Evolutionary conservation across 2,113 vertebrate genomes (phyloP), one percentile per base, ranked within the genome.

Genomic region (Ovibos moschatus): DNA sequence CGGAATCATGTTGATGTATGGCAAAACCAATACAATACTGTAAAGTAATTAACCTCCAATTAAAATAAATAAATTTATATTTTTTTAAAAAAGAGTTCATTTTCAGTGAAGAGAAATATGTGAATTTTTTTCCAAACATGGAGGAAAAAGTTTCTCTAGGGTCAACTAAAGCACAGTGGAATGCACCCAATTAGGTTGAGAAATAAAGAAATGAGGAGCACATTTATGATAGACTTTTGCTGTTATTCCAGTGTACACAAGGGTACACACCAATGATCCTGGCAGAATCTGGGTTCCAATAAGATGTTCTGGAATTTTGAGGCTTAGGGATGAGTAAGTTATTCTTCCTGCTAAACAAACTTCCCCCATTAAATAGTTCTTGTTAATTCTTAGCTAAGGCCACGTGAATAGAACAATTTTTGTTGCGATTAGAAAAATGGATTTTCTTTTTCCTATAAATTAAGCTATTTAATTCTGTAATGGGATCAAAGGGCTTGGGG

Each of bases 401-500:
- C 85, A 85, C 7, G n/a, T 23, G 87, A 82, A 67, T 36, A 76
- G 27, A 93, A 57, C 67, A 79, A 58, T 82, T 95, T 85, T 76
- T 95, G 36, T 60, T 95, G 84, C 55, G 28, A 55, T 89, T 85
- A 82, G 58, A 97, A 93, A 30, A 96, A 88, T 55, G 25, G 1
- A 9, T 94, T 95, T 94, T 40, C 27, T 91, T 95, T 92, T 85
- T 78, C 13, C 33, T 83, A 7, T 93, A 60, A 10, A 33, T 71
- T n/a, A 87, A 92, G 45, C n/a, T 92, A 84, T 78, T 95, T 92
- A 85, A 67, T 91, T 96, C 43, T 96, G 50, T 85, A 58, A 51
- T 67, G 30, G 91, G 6, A 9, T 67, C 2, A 43, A 82, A 91
- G 33, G 43, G 7, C 33, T 96, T 95, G 28, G 17, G 87, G 33